phyloP scores from a whole-genome alignment of 92 coral and sea anemone species.

The Heliopora coerulea region DNA sequence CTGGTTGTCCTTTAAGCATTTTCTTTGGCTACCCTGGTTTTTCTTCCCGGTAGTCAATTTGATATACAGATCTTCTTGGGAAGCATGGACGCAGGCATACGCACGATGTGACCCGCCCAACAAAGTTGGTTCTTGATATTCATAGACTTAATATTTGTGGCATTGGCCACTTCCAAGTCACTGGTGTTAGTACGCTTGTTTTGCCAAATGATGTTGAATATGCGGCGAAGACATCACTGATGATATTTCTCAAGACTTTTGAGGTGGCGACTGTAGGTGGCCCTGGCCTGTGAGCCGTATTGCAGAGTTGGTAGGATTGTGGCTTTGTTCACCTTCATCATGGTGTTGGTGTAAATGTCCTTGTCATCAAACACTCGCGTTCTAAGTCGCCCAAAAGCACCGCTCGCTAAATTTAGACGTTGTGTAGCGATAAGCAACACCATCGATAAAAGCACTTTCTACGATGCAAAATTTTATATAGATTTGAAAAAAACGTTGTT shows the following conservation, averaged over 20 bases:
- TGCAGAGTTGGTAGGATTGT: background rate
- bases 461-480: no score
- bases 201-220: background rate
- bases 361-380: conserved; percentile 1
- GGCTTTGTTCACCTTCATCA: background rate
- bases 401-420: conserved; percentile 1
- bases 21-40: conserved; percentile 6
- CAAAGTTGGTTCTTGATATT: conserved; percentile 34
- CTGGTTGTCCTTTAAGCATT: conserved; percentile 7
- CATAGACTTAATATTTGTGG: conserved; percentile 21
- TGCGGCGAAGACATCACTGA: conserved; percentile 8
- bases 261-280: background rate
- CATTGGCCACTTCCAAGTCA: conserved; percentile 20
- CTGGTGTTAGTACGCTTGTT: conserved; percentile 35
- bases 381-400: background rate
- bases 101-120: conserved; percentile 25
- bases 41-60: conserved; percentile 5
- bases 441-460: no score
- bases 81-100: conserved; percentile 22
- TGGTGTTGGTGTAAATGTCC: background rate
- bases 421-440: no score
- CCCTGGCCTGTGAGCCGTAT: background rate
- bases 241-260: background rate
- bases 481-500: no score
- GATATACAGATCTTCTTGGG: background rate